These are phyloP conservation scores for Nephotettix cincticeps DNA, from an alignment of 1,140 invertebrate species.

Conservation along the genomic window DNA sequence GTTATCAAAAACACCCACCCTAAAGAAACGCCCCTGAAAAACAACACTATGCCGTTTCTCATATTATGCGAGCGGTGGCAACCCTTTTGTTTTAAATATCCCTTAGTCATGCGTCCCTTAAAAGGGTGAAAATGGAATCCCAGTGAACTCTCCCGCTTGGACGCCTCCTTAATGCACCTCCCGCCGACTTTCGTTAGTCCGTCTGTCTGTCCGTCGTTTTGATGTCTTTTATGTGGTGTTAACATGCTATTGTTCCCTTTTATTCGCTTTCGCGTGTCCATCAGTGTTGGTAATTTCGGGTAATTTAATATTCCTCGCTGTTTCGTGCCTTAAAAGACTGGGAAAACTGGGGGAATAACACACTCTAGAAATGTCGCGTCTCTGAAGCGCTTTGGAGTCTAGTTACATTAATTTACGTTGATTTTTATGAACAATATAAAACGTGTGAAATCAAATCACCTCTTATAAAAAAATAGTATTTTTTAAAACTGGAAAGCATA, in stretches of 20 bases:
- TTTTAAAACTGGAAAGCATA: too few relatives aligned
- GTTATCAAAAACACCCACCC: slow-evolving; percentile 4
- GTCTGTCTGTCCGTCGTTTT: slow-evolving; percentile 2
- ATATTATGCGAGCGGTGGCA: slow-evolving; percentile 5
- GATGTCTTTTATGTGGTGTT: background rate
- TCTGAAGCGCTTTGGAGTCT: too few relatives aligned
- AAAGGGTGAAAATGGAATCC: slow-evolving; percentile 24
- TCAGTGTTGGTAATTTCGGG: too few relatives aligned
- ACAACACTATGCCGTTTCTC: slow-evolving; percentile 1
- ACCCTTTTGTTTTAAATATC: slow-evolving; percentile 22
- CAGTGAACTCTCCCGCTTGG: background rate
- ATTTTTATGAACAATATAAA: too few relatives aligned
- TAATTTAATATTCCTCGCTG: too few relatives aligned
- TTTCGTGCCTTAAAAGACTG: too few relatives aligned
- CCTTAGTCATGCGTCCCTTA: slow-evolving; percentile 21
- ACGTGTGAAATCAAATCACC: too few relatives aligned
- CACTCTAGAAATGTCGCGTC: too few relatives aligned
- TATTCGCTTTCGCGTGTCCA: too few relatives aligned
- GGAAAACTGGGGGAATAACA: too few relatives aligned
- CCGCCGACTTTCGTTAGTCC: background rate
- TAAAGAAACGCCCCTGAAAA: background rate
- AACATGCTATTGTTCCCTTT: slow-evolving; percentile 2
- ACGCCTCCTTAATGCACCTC: slow-evolving; percentile 8
- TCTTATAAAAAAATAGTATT: too few relatives aligned
- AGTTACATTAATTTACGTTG: too few relatives aligned